These are phyloP conservation scores for Sphenopsis melanotis DNA, from an alignment of 2,797 vertebrate genomes.

Conservation along the genomic window DNA sequence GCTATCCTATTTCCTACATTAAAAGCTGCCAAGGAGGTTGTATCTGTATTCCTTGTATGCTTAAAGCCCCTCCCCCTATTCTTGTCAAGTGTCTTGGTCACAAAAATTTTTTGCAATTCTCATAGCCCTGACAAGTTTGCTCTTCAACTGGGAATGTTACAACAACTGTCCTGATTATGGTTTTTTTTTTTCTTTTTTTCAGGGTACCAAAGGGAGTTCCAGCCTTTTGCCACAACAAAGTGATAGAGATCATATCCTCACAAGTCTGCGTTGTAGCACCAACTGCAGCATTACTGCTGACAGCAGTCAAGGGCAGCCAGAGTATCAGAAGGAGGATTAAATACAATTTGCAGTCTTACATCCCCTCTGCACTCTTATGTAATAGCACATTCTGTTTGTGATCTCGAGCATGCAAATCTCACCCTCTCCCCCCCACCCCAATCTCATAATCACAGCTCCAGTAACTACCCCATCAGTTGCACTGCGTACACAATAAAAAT, in stretches of 20 bases:
- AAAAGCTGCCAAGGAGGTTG: background rate
- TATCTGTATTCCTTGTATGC: background rate
- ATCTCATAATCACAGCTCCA: background rate
- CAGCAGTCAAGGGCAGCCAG: background rate
- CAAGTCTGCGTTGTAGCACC: background rate
- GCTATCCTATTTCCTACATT: background rate
- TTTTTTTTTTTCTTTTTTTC: background rate
- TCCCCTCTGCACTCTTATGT: background rate
- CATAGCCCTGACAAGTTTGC: background rate
- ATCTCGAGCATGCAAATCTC: background rate
- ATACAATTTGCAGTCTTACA: background rate
- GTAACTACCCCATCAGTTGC: background rate
- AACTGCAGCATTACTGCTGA: background rate
- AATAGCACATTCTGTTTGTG: background rate
- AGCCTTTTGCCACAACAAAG: background rate
- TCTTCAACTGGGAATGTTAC: background rate
- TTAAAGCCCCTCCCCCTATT: background rate
- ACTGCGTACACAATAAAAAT: background rate
- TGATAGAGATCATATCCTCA: background rate
- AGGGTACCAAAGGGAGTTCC: background rate
- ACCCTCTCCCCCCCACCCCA: background rate
- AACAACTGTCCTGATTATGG: fast-evolving
- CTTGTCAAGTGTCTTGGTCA: background rate
- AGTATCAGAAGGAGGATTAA: background rate
- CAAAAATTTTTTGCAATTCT: background rate